These are phyloP conservation scores for Tachystola acroxantha DNA, from an alignment of 2,888 invertebrate genomes.

Conservation along the genomic window DNA sequence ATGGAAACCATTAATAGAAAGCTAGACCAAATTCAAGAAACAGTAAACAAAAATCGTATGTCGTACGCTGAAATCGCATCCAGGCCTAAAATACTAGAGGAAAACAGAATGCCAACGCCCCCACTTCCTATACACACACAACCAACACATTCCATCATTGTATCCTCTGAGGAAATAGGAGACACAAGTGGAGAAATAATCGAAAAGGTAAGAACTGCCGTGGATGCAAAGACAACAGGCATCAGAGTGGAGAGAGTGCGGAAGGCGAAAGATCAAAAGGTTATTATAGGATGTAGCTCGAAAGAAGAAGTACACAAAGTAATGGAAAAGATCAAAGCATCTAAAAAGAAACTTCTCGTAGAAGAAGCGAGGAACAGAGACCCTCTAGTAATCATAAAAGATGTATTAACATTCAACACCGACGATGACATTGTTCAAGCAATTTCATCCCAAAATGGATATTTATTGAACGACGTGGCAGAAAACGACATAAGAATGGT, in stretches of 20 bases:
- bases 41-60: too few species aligned
- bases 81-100: too few species aligned
- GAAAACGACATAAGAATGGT: not conserved
- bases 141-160: not conserved
- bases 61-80: too few species aligned
- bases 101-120: too few species aligned
- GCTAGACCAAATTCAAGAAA: too few species aligned
- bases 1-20: too few species aligned
- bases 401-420: not conserved
- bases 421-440: not conserved
- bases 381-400: not conserved
- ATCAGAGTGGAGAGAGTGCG: not conserved
- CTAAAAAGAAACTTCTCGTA: not conserved
- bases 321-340: not conserved
- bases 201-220: not conserved
- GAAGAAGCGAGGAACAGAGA: conserved; percentile 1
- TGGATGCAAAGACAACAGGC: not conserved
- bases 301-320: not conserved
- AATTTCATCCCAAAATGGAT: not conserved
- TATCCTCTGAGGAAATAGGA: not conserved
- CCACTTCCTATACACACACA: too few species aligned
- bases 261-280: not conserved
- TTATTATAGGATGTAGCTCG: not conserved
- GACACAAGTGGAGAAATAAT: not conserved
- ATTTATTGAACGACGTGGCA: not conserved